Base-by-base conservation (phyloP, 1,140 invertebrate genomes). In the Pararge aegeria region DNA sequence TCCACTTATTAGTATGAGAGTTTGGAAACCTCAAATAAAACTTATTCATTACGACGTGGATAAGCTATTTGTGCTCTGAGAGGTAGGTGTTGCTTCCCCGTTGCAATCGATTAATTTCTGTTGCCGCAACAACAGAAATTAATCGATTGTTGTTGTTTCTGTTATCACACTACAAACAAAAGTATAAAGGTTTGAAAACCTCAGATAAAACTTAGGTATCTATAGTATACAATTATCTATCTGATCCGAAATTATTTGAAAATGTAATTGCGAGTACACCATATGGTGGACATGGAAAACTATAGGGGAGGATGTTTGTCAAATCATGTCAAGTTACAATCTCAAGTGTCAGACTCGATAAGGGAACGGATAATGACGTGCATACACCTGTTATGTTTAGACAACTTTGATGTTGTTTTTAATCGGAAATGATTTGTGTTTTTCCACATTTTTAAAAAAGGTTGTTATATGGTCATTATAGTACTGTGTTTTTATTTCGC, bases 261-360 rank as follows among this genome's bases (percentile, higher is more conserved):
- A 51, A 13, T n/a, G 51, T 20, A 51, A 62, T 65, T 66, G 3
- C 7, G 24, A 24, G 7, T 7, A 69, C 29, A 60, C 59, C 67
- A 66, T 61, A 64, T 64, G 64, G 34, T 58, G 20, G 20, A 53
- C 38, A 51, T 56, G 9, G 48, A 50, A 7, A 48, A 21, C 1
- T 18, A 42, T 44, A 56, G 49, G 60, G 60, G 60, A 54, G 38
- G 13, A 62, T 62, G 54, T 61, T 61, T 62, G 60, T 56, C 59
- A 61, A 61, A 61, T 61, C 34, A 55, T 61, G 59, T 61, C 60
- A 62, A 52, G 60, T 56, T 56, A 30, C 49, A 66, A 51, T 61
- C 59, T 57, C 49, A 52, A 53, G 44, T 56, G 64, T 66, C 64
- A 66, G 38, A 37, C 52, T 61, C 52, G 44, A 55, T 61, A 66